Evolutionary conservation across 2,797 vertebrate genomes (phyloP), one percentile per base, ranked within the genome.

Genomic region (Eutrigla gurnardus): DNA sequence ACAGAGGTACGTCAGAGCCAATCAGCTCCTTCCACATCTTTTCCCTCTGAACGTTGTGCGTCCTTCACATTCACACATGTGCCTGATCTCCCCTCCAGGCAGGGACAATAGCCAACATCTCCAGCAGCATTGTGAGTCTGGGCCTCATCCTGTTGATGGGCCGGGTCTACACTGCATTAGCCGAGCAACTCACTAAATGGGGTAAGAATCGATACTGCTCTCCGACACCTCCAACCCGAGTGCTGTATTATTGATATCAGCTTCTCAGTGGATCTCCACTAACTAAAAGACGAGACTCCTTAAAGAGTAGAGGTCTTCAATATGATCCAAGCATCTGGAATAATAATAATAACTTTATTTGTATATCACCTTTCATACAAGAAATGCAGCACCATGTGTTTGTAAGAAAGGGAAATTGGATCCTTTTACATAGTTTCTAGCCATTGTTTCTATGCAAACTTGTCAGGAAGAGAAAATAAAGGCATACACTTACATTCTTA

Each of bases 101-200:
- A 15, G 94, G 93, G 47, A 96, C 94, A 73, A 95, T 96, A 33
- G 94, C 95, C 73, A 95, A 93, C 85, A 94, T 95, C 92, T 95
- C 94, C 79, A 93, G 94, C 92, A 93, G 93, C 47, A 89, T 95
- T 83, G 95, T 95, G 72, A 96, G 94, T 78, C 91, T 95, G 85
- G 93, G 91, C 43, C 93, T 95, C 12, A 96, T 95, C 68, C 92
- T 96, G 74, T 80, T 96, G 72, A 94, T 95, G 94, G 94, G 94
- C 45, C 94, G 93, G 70, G 93, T 96, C 73, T 96, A 95, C 86
- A 95, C 95, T n/a, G 94, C 93, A 0, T 85, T 96, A 86, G 95
- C 96, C 0, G 94, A 96, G 81, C 93, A 95, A 86, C 95, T 97
- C 72, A 95, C 96, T 68, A 95, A 95, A 82, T 95, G 94, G 94